phyloP scores from a whole-genome alignment of 2,113 vertebrate species.

The Garra rufa region DNA sequence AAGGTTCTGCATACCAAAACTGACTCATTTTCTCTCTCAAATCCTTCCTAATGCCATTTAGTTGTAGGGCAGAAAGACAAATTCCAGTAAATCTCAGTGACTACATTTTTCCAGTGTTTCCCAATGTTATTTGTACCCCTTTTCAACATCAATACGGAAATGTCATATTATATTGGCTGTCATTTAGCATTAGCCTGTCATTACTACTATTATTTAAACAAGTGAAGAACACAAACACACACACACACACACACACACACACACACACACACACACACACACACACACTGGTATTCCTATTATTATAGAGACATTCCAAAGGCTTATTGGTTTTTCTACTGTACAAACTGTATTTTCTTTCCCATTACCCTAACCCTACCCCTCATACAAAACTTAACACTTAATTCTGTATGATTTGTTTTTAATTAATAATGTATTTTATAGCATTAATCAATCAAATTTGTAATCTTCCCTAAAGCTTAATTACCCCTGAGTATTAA shows the following conservation, averaged over 20 bases:
- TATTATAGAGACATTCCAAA: no score
- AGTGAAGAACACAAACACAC: neutral
- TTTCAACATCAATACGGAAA: neutral
- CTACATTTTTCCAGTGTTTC: neutral
- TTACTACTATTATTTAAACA: neutral
- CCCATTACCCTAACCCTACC: no score
- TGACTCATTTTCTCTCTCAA: neutral
- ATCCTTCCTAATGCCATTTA: slow-evolving; percentile 5
- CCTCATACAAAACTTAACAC: no score
- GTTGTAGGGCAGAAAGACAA: neutral
- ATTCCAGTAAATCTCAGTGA: neutral
- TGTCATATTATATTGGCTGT: neutral
- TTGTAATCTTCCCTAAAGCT: neutral
- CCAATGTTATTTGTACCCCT: neutral
- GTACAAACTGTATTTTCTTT: no score
- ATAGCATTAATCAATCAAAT: neutral
- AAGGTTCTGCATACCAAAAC: neutral
- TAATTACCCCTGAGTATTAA: neutral
- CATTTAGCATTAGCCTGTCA: neutral
- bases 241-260: neutral
- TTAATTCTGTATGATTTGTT: no score
- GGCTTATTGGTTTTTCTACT: no score
- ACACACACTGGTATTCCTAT: neutral
- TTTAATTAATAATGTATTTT: neutral
- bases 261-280: neutral